Evolutionary conservation across 2,113 vertebrate genomes (phyloP).

Genomic region (Myiopsitta monachus): DNA sequence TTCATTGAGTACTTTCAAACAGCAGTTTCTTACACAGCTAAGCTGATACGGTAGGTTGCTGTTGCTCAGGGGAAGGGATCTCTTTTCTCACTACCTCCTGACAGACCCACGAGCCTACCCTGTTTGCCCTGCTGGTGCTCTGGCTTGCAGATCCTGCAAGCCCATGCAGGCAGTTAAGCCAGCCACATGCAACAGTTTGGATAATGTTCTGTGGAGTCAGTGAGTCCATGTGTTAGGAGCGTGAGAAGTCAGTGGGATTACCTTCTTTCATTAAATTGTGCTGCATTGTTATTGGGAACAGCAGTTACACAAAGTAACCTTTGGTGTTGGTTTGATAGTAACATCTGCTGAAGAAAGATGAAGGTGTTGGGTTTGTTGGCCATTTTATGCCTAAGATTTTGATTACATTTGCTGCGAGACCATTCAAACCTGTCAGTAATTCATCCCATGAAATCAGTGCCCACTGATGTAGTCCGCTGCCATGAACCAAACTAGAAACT

Average conservation of each 20-base stretch:
- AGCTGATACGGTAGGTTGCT: not conserved
- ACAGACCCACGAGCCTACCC: rapidly evolving
- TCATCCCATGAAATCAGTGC: not conserved
- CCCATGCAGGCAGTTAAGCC: not conserved
- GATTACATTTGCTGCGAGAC: not conserved
- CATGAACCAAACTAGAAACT: not conserved
- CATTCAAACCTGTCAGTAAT: not conserved
- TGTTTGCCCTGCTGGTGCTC: not conserved
- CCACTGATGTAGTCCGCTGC: not conserved
- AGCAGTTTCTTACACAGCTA: not conserved
- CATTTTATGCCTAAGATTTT: not conserved
- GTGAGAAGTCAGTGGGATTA: not conserved
- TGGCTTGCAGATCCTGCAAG: not conserved
- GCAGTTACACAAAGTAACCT: not conserved
- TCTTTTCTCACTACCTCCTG: not conserved
- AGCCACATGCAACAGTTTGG: not conserved
- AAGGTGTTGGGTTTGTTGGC: not conserved
- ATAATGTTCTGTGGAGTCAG: not conserved
- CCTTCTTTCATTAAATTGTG: not conserved
- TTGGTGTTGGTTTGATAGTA: not conserved
- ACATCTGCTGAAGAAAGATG: not conserved
- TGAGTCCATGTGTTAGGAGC: not conserved
- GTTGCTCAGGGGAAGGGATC: not conserved
- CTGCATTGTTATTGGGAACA: not conserved
- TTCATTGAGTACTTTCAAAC: not conserved